Percentiles rank a stretch among this genome's conserved stretches.
phyloP scores from a whole-genome alignment of 2,888 invertebrate genomes.

The Gnatocerus cornutus region DNA sequence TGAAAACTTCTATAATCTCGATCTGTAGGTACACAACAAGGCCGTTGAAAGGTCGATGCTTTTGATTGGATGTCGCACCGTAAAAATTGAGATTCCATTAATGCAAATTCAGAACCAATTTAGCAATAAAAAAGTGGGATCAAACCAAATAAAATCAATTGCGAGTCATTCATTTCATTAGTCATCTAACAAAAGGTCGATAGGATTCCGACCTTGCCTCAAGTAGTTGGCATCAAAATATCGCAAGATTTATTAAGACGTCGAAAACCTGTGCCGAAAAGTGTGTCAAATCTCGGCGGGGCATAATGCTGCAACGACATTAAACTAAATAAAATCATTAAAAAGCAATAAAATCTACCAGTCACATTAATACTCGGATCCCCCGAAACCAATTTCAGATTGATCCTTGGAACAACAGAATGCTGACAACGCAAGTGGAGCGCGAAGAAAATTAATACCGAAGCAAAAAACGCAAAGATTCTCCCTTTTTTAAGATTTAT shows the following conservation, averaged over 20 bases:
- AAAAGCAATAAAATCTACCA: conserved; percentile 30
- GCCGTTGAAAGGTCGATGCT: neutral
- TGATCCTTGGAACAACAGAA: conserved; percentile 22
- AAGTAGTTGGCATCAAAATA: neutral
- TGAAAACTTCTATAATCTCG: too few relatives aligned
- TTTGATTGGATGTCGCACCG: neutral
- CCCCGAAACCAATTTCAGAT: conserved; percentile 31
- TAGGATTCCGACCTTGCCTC: neutral
- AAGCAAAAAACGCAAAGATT: neutral
- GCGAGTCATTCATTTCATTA: neutral
- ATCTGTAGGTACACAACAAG: neutral
- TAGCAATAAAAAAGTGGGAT: neutral
- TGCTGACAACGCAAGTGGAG: conserved; percentile 37
- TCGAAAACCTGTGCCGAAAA: neutral
- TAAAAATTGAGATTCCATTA: neutral
- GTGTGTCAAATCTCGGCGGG: neutral
- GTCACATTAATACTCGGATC: neutral
- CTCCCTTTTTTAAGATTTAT: neutral
- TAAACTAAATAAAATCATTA: conserved; percentile 38
- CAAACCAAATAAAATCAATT: neutral
- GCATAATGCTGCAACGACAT: conserved; percentile 10
- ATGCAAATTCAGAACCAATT: neutral
- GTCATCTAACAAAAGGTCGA: neutral
- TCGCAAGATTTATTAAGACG: neutral
- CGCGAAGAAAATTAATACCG: conserved; percentile 29